A percentile compares a stretch with the other conserved stretches of the same genome.
Conservation (phyloP, 2,113 vertebrate genomes). For the Entomyzon cyanotis region DNA sequence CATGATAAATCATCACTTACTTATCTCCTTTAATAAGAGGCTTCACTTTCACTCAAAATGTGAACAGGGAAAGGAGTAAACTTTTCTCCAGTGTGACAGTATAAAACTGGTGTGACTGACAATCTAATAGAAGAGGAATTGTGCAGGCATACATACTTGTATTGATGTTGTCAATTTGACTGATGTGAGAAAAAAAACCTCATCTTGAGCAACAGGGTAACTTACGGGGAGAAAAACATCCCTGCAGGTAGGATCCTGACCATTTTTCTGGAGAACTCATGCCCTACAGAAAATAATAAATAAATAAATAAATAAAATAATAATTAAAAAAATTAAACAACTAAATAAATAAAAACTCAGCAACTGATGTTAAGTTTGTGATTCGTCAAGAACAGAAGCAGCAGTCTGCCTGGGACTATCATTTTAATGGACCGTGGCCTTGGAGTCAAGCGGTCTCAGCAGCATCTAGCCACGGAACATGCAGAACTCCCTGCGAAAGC, state of each 20-base stretch:
- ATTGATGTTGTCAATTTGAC: not conserved
- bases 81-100: not conserved
- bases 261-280: not conserved
- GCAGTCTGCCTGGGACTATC: not conserved
- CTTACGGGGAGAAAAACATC: accelerated
- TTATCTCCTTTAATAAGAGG: not conserved
- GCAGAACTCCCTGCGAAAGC: accelerated
- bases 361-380: not conserved
- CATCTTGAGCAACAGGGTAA: not conserved
- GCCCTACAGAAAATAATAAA: not conserved
- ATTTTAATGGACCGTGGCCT: accelerated
- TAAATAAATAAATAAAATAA: not conserved
- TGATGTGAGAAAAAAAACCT: not conserved
- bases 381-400: not conserved
- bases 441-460: not conserved
- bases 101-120: not conserved
- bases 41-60: not conserved
- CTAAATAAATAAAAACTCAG: not conserved
- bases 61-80: not conserved
- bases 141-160: accelerated
- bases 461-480: accelerated
- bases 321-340: not conserved
- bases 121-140: not conserved
- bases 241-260: not conserved
- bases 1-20: not conserved